phyloP scores from a whole-genome alignment of 2,888 invertebrate species.

The Heterodera filipjevi region DNA sequence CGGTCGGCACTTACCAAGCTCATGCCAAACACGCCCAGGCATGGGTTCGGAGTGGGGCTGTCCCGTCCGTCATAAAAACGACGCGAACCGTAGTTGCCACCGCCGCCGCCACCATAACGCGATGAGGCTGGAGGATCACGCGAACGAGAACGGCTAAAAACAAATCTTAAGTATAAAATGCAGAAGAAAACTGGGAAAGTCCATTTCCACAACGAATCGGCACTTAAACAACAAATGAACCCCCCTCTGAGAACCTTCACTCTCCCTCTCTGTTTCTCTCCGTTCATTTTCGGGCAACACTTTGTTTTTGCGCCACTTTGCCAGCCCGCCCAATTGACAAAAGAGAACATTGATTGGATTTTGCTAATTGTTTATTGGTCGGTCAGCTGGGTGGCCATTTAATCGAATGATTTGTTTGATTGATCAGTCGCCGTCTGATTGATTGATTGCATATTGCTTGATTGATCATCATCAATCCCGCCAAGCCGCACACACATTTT shows the following conservation, averaged over 20 bases:
- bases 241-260: too few species aligned
- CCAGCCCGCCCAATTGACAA: too few species aligned
- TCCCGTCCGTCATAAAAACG: conserved; percentile 40
- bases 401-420: neutral
- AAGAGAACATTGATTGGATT: neutral
- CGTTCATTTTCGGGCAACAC: too few species aligned
- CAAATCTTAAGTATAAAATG: too few species aligned
- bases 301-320: too few species aligned
- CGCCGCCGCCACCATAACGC: too few species aligned
- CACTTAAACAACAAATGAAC: too few species aligned
- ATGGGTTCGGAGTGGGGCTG: conserved; percentile 66
- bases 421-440: neutral
- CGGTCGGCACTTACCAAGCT: conserved; percentile 71
- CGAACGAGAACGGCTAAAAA: too few species aligned
- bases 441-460: neutral
- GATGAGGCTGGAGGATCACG: neutral
- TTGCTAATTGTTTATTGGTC: neutral
- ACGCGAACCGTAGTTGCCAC: conserved; percentile 23
- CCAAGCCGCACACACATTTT: neutral
- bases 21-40: conserved; percentile 90
- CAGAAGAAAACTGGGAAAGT: too few species aligned
- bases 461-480: too few species aligned
- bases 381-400: neutral
- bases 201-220: too few species aligned
- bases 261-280: too few species aligned